phyloP scores from a whole-genome alignment of 2,113 vertebrate species.

The Ceyx cyanopectus region DNA sequence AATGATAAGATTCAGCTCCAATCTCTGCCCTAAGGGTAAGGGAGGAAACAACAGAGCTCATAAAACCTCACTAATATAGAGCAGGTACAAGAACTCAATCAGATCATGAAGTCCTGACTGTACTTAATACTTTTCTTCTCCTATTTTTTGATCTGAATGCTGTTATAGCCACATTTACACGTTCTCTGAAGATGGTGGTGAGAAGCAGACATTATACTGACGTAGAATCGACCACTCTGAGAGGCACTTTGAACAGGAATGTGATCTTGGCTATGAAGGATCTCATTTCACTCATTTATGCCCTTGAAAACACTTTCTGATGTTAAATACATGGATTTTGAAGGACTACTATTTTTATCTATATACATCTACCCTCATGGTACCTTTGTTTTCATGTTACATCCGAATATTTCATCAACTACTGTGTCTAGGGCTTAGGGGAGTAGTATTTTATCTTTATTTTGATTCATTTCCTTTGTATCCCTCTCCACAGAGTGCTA shows the following conservation, averaged over 20 bases:
- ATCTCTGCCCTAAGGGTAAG: not conserved
- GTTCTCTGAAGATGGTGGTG: not conserved
- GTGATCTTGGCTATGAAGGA: not conserved
- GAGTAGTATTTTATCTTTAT: not conserved
- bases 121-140: not conserved
- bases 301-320: not conserved
- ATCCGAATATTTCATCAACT: not conserved
- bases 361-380: not conserved
- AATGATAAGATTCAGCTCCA: not conserved
- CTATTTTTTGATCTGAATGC: not conserved
- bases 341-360: not conserved
- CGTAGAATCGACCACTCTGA: not conserved
- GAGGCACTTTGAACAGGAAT: not conserved
- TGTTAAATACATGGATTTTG: not conserved
- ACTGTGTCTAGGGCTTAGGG: not conserved
- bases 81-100: not conserved
- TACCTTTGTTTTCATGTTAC: conserved; percentile 11
- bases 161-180: not conserved
- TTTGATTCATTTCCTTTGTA: not conserved
- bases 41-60: not conserved
- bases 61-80: not conserved
- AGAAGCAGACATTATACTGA: not conserved
- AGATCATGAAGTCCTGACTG: not conserved
- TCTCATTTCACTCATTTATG: not conserved
- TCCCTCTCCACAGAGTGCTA: not conserved